Evolutionary conservation across 2,797 vertebrate species (phyloP).

Genomic region (Psittacula echo): DNA sequence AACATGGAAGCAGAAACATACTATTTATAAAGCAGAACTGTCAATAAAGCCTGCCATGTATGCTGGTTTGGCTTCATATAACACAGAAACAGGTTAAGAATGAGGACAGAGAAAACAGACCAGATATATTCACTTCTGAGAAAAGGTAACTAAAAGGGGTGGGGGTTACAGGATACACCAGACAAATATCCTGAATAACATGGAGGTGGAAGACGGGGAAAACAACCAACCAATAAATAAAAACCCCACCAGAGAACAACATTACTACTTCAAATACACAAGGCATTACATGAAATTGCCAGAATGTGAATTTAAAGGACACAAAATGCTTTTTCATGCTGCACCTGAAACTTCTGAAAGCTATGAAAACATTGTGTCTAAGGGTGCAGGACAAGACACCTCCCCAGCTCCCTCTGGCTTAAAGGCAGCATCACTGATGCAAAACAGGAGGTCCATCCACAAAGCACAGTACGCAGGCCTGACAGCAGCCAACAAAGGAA

Average conservation of each 20-base stretch:
- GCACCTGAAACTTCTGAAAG: background rate
- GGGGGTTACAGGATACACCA: fast-evolving
- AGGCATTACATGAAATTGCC: background rate
- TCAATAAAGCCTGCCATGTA: background rate
- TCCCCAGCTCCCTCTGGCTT: background rate
- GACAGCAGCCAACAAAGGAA: background rate
- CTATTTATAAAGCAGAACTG: background rate
- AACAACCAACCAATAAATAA: background rate
- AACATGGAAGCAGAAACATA: background rate
- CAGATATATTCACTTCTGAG: background rate
- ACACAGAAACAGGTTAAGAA: background rate
- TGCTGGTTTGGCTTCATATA: background rate
- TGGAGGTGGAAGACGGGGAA: background rate
- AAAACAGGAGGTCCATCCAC: background rate
- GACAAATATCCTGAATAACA: background rate
- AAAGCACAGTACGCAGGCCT: fast-evolving
- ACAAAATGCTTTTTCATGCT: background rate
- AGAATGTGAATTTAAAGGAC: background rate
- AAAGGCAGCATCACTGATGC: background rate
- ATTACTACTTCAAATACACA: background rate
- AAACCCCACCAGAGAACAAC: background rate
- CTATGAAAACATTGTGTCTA: background rate
- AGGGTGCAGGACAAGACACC: background rate
- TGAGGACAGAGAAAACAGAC: background rate
- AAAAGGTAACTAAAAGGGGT: background rate